These are phyloP conservation scores for Apoda limacodes DNA, from an alignment of 2,888 invertebrate species.

Conservation along the genomic window DNA sequence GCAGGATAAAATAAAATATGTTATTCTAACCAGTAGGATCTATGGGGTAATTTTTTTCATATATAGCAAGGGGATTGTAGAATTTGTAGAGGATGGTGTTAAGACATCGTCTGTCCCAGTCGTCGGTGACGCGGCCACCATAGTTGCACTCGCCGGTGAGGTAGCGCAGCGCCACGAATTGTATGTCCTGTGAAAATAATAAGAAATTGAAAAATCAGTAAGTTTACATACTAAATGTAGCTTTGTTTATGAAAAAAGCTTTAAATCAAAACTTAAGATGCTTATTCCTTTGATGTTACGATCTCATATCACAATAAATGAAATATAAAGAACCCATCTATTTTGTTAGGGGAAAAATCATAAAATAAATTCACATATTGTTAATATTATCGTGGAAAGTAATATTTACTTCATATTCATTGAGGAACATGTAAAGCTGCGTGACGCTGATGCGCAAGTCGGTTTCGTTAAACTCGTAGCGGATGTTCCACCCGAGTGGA, in stretches of 20 bases:
- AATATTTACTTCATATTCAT: slow-evolving; percentile 77
- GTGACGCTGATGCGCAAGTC: slow-evolving; percentile 90
- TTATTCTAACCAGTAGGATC: slow-evolving; percentile 69
- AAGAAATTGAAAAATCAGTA: too few relatives aligned
- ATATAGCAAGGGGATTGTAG: slow-evolving; percentile 78
- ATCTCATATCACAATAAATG: too few relatives aligned
- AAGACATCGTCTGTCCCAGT: slow-evolving; percentile 92
- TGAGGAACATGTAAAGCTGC: slow-evolving; percentile 89
- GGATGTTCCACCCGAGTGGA: slow-evolving; percentile 95
- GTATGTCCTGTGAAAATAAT: slow-evolving; percentile 74
- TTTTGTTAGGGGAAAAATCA: too few relatives aligned
- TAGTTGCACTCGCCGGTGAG: slow-evolving; percentile 97
- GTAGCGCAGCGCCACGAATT: slow-evolving; percentile 89
- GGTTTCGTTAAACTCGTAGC: slow-evolving; percentile 96
- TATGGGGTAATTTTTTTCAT: slow-evolving; percentile 73
- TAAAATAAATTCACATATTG: too few relatives aligned
- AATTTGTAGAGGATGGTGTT: slow-evolving; percentile 85
- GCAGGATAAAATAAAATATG: too few relatives aligned
- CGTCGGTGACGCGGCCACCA: slow-evolving; percentile 95
- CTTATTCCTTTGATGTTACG: too few relatives aligned
- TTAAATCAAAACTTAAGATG: too few relatives aligned
- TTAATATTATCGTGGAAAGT: too few relatives aligned
- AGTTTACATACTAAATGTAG: too few relatives aligned
- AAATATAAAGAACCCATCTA: too few relatives aligned
- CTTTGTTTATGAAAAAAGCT: too few relatives aligned